Base-by-base conservation (phyloP, 2,113 vertebrate species). In the Petromus typicus region DNA sequence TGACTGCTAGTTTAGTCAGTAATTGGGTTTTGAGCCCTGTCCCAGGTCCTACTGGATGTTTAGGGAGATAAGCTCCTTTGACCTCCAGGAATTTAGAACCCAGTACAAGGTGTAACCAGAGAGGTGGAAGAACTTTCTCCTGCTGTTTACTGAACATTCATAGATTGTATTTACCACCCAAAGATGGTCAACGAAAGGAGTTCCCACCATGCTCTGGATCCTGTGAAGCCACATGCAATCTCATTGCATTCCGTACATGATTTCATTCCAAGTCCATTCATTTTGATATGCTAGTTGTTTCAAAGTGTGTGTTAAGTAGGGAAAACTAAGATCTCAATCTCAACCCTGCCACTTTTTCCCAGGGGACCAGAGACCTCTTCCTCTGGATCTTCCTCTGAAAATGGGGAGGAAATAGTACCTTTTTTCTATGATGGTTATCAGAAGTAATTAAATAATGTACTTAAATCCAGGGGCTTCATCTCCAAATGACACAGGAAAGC, bases 341-440 rank as follows among this genome's bases (percentile, higher is more conserved):
- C n/a, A 48, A 9, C 16, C 25, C 18, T 66, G 20, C 34, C n/a
- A 13, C 37, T 86, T 66, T 67, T 64, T 64, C 27, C 67, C 51
- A n/a, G 20, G 88, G 76, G 54, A 59, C 5, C 56, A 37, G 0
- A 43, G 32, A 80, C 40, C 34, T 86, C 59, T 56, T 76, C 40
- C 34, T 86, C 59, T 56, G 64, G 61, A 89, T 94, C 67, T 85
- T 92, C 86, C 87, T 81, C 73, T n/a, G 7, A 17, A 75, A 78
- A 90, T 43, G 63, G 61, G 66, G 64, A 85, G 27, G 43, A 71
- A 76, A 66, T 56, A 66, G 13, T 57, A 37, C 37, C 25, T 56
- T 27, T 76, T 71, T 86, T 34, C 34, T 30, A 54, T 51, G 80
- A 37, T 64, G 67, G 17, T 64, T 71, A 37, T 76, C 45, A 84